phyloP scores from a whole-genome alignment of 2,113 vertebrate species.

The Anoplopoma fimbria region DNA sequence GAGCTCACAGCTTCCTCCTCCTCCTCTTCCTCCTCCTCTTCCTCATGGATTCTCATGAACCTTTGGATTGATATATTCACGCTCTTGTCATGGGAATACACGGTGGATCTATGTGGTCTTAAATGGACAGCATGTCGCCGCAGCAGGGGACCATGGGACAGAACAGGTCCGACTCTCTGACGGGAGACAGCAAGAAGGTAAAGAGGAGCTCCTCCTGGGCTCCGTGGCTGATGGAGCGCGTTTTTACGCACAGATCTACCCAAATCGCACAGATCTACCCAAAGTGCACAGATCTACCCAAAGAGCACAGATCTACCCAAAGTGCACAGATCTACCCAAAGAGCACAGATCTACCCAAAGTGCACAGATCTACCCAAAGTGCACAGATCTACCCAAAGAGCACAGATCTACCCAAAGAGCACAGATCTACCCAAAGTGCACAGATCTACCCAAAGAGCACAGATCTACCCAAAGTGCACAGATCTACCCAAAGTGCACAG shows the following conservation, averaged over 20 bases:
- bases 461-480: neutral
- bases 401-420: neutral
- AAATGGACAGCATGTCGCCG: constrained; percentile 81
- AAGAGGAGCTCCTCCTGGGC: neutral
- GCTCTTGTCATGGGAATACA: constrained; percentile 64
- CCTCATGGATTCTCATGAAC: constrained; percentile 67
- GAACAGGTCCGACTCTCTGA: constrained; percentile 74
- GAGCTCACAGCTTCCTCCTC: neutral
- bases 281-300: no score
- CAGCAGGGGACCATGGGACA: constrained; percentile 78
- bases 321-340: no score
- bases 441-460: neutral
- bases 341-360: neutral
- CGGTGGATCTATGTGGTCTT: constrained; percentile 61
- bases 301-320: no score
- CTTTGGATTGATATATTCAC: constrained; percentile 39
- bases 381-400: neutral
- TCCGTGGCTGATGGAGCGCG: neutral
- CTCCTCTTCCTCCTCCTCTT: neutral
- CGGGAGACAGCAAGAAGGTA: constrained; percentile 79
- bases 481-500: no score
- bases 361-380: no score
- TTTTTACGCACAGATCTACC: constrained; percentile 2
- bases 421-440: no score
- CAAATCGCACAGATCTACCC: no score